Base-by-base conservation (phyloP, 2,888 invertebrate genomes). In the Lasioglossum marginatum region DNA sequence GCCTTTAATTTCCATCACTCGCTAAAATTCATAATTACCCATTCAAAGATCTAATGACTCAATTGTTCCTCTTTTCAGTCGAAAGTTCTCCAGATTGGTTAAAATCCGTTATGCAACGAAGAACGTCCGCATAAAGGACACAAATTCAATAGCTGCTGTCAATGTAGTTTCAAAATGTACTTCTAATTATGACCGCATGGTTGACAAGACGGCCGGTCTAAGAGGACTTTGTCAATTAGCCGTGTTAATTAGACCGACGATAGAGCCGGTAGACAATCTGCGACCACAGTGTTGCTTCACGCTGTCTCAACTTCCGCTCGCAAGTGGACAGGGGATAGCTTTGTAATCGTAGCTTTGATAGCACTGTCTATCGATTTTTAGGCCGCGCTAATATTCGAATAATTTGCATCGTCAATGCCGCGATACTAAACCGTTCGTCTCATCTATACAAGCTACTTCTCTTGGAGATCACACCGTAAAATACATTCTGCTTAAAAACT, bases 211-310 rank as follows among this genome's bases (percentile, higher is more conserved):
- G 77, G 83, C 72, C 68, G 66, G 71, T 88, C 82, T 78, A 85
- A 88, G 80, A 70, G 89, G 90, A 91, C 91, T 91, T 91, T 88
- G 89, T 89, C 91, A 90, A 91, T 90, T 90, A 89, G 88, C 87
- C 85, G 72, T 81, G 90, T 87, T 91, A 91, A 91, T 91, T 91
- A 91, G 86, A 88, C 88, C 83, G 80, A 79, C 85, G 85, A 81
- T 87, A 83, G 81, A 80, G 83, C 75, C 63, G 63, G 87, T 79
- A 86, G 87, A 88, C 87, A 84, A 88, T 78, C 82, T 85, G 79
- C 81, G 83, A 83, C 87, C 87, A 79, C 87, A 77, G 75, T 83
- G 88, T 91, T 89, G 85, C 84, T 83, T 74, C 85, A 76, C 83
- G 71, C 82, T 87, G 79, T 72, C 79, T 86, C 82, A 89, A 91